Evolutionary conservation across 2,113 vertebrate genomes (phyloP).

Genomic region (Passer domesticus): DNA sequence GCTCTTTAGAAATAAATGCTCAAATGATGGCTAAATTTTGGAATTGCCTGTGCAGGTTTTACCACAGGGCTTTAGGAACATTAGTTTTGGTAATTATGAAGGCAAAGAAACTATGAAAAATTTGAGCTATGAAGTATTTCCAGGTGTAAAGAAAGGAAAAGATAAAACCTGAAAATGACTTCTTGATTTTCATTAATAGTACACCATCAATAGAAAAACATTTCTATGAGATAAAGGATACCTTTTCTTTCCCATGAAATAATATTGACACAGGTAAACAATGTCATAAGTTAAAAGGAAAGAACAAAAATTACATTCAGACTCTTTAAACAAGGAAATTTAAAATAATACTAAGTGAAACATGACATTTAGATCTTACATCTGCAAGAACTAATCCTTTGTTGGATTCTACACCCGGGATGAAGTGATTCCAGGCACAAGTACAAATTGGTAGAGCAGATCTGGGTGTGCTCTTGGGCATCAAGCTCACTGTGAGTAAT

Average conservation of each 20-base stretch:
- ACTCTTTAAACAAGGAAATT: not conserved
- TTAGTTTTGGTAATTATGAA: not conserved
- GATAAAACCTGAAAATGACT: not conserved
- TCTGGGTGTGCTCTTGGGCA: not conserved
- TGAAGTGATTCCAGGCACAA: not conserved
- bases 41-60: not conserved
- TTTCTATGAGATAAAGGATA: not conserved
- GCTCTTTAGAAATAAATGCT: not conserved
- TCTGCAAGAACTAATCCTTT: not conserved
- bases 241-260: not conserved
- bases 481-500: not conserved
- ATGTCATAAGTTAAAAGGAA: not conserved
- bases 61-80: not conserved
- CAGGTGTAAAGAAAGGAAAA: not conserved
- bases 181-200: not conserved
- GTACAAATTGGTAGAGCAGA: not conserved
- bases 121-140: not conserved
- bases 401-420: not conserved
- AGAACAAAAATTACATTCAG: not conserved
- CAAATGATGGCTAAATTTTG: not conserved
- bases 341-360: not conserved
- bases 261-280: not conserved
- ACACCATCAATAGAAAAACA: not conserved
- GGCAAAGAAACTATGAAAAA: not conserved
- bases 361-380: not conserved